These are phyloP conservation scores for Carollia perspicillata DNA, from an alignment of 2,113 vertebrate genomes.

Conservation along the genomic window DNA sequence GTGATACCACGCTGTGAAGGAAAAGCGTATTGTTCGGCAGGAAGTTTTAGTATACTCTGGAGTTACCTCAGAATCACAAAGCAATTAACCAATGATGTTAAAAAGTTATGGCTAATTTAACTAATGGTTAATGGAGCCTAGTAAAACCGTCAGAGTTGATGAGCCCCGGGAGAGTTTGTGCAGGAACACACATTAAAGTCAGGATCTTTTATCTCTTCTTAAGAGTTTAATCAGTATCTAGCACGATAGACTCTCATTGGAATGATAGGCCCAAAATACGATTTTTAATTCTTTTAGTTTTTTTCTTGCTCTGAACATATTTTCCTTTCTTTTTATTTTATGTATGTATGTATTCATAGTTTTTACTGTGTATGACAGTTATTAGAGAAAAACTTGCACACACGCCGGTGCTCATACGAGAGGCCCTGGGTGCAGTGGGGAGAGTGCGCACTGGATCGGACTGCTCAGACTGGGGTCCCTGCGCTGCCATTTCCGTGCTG, in stretches of 20 bases:
- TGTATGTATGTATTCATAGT: too few species aligned
- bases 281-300: too few species aligned
- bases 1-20: constrained; percentile 50
- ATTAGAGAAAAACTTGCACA: neutral
- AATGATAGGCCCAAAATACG: neutral
- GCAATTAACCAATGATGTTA: constrained; percentile 83
- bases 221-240: constrained; percentile 69
- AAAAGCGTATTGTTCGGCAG: constrained; percentile 61
- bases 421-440: neutral
- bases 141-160: constrained; percentile 80
- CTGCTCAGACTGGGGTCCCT: neutral
- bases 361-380: neutral
- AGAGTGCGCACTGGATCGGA: too few species aligned
- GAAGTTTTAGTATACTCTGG: constrained; percentile 76
- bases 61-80: constrained; percentile 78
- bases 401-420: neutral
- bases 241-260: constrained; percentile 27
- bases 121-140: constrained; percentile 81
- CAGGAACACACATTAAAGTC: constrained; percentile 74
- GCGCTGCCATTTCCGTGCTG: neutral
- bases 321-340: too few species aligned
- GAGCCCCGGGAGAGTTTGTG: constrained; percentile 74
- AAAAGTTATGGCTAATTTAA: constrained; percentile 85
- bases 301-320: too few species aligned
- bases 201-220: constrained; percentile 70